Evolutionary conservation across 1,140 invertebrate species (phyloP).

Genomic region (Pseudoatta argentina): DNA sequence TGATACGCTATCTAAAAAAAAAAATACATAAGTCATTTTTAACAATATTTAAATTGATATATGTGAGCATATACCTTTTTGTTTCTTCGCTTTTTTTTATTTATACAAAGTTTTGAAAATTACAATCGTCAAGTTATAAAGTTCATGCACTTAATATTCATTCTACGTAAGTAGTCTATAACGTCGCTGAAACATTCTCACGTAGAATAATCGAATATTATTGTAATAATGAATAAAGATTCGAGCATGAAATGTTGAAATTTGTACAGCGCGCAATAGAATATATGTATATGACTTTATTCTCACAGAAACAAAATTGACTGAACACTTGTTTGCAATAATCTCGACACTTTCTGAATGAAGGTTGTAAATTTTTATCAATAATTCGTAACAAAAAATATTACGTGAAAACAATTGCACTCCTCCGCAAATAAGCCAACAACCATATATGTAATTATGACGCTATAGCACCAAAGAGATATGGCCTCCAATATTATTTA

Average conservation of each 20-base stretch:
- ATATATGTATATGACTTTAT: not conserved
- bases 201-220: not conserved
- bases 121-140: not conserved
- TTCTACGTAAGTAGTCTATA: not conserved
- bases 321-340: not conserved
- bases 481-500: slow-evolving; percentile 26
- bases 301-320: not conserved
- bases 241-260: not conserved
- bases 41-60: not conserved
- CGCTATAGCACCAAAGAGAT: not conserved
- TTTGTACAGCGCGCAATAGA: not conserved
- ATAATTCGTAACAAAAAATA: slow-evolving; percentile 19
- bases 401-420: not conserved
- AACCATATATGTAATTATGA: slow-evolving; percentile 38
- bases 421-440: not conserved
- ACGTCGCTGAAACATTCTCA: not conserved
- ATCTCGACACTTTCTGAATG: not conserved
- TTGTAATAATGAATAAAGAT: not conserved
- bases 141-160: not conserved
- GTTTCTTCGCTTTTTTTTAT: not conserved
- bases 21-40: not conserved
- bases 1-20: slow-evolving; percentile 43
- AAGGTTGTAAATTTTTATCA: not conserved
- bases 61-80: not conserved
- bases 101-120: not conserved